Conservation (phyloP, 2,797 vertebrate genomes). For the Gambusia yucatana region DNA sequence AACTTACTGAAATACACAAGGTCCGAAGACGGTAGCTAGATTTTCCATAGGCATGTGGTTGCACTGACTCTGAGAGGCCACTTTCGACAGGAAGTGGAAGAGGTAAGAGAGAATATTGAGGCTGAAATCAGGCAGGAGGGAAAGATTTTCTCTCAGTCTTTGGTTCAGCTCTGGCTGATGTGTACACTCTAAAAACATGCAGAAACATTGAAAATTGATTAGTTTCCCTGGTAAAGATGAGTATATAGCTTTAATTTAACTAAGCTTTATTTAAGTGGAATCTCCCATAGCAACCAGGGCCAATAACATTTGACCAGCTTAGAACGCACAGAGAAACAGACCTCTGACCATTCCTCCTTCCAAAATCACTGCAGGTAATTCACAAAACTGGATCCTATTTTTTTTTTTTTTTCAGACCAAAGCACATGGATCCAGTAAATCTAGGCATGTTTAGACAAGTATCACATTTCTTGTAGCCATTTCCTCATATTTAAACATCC, state of each 20-base stretch:
- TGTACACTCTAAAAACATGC: conserved; percentile 41
- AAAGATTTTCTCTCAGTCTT: conserved; percentile 71
- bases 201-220: conserved; percentile 18
- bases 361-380: background rate
- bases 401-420: background rate
- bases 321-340: background rate
- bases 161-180: conserved; percentile 57
- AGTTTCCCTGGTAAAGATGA: conserved; percentile 2
- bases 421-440: background rate
- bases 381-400: background rate
- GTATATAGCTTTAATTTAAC: background rate
- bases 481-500: background rate
- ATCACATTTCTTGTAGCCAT: background rate
- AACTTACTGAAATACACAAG: conserved; percentile 85
- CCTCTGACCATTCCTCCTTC: background rate
- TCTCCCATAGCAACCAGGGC: background rate
- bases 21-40: conserved; percentile 83
- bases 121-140: conserved; percentile 74
- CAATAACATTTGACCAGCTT: background rate
- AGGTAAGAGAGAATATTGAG: conserved; percentile 80
- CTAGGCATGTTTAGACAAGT: background rate
- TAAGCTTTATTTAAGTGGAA: background rate
- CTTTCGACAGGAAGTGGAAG: conserved; percentile 81
- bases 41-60: conserved; percentile 87
- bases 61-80: conserved; percentile 76